These are phyloP conservation scores for Macrostomum lignano DNA, from an alignment of 1,140 invertebrate species.

Conservation along the genomic window DNA sequence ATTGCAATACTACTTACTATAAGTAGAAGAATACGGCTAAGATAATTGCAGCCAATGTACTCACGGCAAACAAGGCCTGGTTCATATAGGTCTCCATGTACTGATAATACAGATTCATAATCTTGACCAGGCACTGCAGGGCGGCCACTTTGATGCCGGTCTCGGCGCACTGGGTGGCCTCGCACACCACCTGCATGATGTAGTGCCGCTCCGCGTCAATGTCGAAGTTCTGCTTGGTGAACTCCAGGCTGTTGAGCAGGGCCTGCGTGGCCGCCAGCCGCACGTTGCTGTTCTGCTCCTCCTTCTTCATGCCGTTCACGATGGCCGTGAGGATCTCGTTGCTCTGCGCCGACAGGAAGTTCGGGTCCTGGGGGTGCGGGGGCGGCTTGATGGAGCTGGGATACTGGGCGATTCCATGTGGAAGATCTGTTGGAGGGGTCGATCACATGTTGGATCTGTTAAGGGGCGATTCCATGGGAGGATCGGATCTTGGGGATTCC, in stretches of 20 bases:
- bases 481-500: no score
- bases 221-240: conserved; percentile 90
- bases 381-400: no score
- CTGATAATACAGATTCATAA: conserved; percentile 90
- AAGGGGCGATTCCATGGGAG: no score
- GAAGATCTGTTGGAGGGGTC: no score
- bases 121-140: conserved; percentile 88
- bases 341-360: conserved; percentile 57
- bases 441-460: no score
- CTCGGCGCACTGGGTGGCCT: conserved; percentile 41
- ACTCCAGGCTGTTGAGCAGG: conserved; percentile 85
- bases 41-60: no score
- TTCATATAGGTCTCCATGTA: conserved; percentile 98
- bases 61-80: conserved; percentile 77
- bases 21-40: no score
- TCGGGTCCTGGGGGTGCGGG: conserved; percentile 53
- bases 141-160: conserved; percentile 58
- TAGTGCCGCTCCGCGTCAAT: conserved; percentile 83
- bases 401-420: no score
- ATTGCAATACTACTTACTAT: no score
- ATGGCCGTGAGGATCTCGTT: conserved; percentile 93
- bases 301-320: conserved; percentile 73
- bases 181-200: conserved; percentile 96
- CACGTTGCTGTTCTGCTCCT: conserved; percentile 38
- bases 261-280: conserved; percentile 71